A percentile compares a stretch with the other conserved stretches of the same genome.
Evolutionary conservation across 2,113 vertebrate species (phyloP).

Genomic region (Ellobius talpinus): DNA sequence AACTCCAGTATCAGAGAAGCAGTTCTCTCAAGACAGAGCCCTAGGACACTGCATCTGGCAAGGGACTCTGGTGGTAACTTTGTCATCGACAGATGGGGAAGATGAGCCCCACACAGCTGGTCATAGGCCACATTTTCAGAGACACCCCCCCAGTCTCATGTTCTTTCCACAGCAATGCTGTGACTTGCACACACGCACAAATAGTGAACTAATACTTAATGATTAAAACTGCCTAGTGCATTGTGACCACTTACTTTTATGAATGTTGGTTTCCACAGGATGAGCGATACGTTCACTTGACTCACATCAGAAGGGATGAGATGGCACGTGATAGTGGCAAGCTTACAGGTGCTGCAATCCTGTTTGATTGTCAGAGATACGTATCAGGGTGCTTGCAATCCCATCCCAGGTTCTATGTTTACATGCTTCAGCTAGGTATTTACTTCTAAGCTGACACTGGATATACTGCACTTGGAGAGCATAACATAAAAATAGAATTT

Average conservation of each 20-base stretch:
- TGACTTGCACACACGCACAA: neutral
- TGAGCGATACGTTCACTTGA: conserved; percentile 93
- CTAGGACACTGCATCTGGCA: neutral
- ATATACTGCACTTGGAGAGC: neutral
- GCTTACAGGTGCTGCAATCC: conserved; percentile 89
- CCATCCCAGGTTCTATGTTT: neutral
- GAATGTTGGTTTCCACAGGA: conserved; percentile 96
- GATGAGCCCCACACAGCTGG: neutral
- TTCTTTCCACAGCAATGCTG: neutral
- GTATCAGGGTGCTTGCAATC: neutral
- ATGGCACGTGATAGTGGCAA: conserved; percentile 88
- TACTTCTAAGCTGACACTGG: neutral
- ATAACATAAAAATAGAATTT: neutral
- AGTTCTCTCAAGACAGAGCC: neutral
- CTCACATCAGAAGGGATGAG: conserved; percentile 86
- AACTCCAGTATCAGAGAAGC: neutral
- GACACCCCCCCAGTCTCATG: neutral
- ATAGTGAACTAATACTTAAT: neutral
- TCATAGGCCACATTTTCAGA: neutral
- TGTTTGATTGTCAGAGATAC: conserved; percentile 80
- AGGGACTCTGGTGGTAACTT: neutral
- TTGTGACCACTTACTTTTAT: conserved; percentile 88
- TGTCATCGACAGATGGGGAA: neutral
- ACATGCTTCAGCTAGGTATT: neutral
- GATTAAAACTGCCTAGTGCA: neutral